phyloP scores from a whole-genome alignment of 2,888 invertebrate genomes.

The Pollenia griseotomentosa region DNA sequence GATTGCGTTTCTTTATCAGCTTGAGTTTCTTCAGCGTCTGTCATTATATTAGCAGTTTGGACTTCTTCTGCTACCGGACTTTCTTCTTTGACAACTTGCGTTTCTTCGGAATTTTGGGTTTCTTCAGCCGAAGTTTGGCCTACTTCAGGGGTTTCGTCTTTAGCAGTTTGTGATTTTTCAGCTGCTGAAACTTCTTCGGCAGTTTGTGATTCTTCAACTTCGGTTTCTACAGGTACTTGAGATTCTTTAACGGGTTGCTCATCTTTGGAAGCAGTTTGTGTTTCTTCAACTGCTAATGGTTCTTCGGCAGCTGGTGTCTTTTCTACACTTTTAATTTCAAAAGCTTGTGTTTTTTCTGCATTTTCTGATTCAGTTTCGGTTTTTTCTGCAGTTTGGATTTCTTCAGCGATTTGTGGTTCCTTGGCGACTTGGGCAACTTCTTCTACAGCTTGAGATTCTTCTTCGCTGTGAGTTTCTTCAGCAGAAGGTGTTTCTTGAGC shows the following conservation, averaged over 20 bases:
- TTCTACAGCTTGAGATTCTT: slow-evolving; percentile 12
- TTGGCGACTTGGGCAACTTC: not conserved
- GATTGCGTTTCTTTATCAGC: slow-evolving; percentile 18
- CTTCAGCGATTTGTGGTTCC: not conserved
- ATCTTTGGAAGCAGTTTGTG: slow-evolving; percentile 1
- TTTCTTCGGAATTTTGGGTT: not conserved
- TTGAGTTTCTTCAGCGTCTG: not conserved
- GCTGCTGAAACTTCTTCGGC: slow-evolving; percentile 73
- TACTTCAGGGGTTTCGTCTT: slow-evolving; percentile 2
- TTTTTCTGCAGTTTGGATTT: not conserved
- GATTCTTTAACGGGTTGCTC: slow-evolving; percentile 44
- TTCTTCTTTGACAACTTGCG: not conserved
- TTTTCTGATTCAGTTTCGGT: not conserved
- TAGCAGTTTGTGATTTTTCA: slow-evolving; percentile 26
- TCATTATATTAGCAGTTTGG: not conserved
- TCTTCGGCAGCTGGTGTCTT: not conserved
- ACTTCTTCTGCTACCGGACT: slow-evolving; percentile 4
- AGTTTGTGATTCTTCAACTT: slow-evolving; percentile 68
- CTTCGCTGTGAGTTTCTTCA: not conserved
- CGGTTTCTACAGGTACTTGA: slow-evolving; percentile 28
- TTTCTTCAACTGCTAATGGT: slow-evolving; percentile 7
- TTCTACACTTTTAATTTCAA: not conserved
- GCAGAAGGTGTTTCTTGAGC: not conserved
- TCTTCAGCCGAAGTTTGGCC: slow-evolving; percentile 12
- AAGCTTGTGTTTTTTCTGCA: not conserved